Base-by-base conservation (phyloP, 2,888 invertebrate genomes). In the Ferrisia virgata region DNA sequence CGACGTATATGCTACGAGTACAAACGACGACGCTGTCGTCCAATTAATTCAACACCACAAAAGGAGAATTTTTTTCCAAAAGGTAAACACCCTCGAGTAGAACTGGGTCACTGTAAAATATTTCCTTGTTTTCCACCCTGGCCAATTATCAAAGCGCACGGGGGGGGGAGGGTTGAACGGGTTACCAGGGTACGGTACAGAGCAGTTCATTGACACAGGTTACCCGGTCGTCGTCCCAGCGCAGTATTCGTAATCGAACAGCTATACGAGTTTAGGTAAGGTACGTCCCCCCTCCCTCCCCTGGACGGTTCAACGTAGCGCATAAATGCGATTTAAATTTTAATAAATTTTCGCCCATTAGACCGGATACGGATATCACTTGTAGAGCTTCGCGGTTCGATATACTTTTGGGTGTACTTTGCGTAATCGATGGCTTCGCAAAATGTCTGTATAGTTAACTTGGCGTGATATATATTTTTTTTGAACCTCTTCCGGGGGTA, bases 341-440 rank as follows among this genome's bases (percentile, higher is more conserved):
- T 76, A 76, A 76, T 76, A 76, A 76, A 76, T 76, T 64, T 76
- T 76, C 72, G 72, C 36, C 72, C 33, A 36, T 76, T 76, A 18
- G 64, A 33, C 33, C 33, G 33, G 72, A 76, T 53, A 53, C 8
- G 5, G 36, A n/a, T 25, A 58, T 76, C 72, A 76, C 72, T 76
- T 76, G 72, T 76, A 36, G 72, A 76, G 72, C 72, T 76, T 76
- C 18, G 25, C 8, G 18, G 15, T 76, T 76, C 64, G 64, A 64
- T 64, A 64, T n/a, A n/a, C 11, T 25, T 64, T 28, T 28, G 28
- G 31, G 2, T 64, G 15, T 28, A 15, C 28, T 25, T 5, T 39
- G 6, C 13, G 15, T 22, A 47, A 58, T 58, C 58, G 58, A 58
- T 58, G 25, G 64, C n/a, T 25, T 25, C 64, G 64, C 28, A 13